Base-by-base conservation (phyloP, 2,113 vertebrate species). In the Rostratula benghalensis region DNA sequence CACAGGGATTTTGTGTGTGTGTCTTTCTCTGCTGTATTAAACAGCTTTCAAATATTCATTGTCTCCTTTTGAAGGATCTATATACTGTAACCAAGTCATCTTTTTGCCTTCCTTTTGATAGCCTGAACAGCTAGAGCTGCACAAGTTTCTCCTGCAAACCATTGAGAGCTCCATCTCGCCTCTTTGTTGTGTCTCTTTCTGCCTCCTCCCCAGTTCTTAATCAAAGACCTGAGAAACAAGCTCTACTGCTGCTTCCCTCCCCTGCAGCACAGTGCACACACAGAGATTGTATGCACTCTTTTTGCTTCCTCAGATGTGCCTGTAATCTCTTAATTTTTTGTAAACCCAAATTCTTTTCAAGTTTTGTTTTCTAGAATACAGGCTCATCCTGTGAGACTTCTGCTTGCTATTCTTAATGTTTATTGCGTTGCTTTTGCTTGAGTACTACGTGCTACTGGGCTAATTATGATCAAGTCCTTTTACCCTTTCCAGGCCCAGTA, bases 61-160 rank as follows among this genome's bases (percentile, higher is more conserved):
- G 91, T 95, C 53, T 90, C 5, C 14, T 64, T 83, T 61, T 67
- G 71, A 84, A 79, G 57, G 19, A 41, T 84, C 77, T 90, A 20
- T 60, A 6, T 48, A 35, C 33, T 75, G n/a, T 68, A 83, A 59
- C 30, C 27, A 65, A 23, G 28, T 64, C 2, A 63, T 77, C 21
- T 82, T 23, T 90, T 39, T 50, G 37, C 74, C 37, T 86, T 80
- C 8, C 21, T 80, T 92, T 70, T 45, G 51, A 69, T 81, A 77
- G 68, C 14, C 35, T 57, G 39, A 86, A 56, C n/a, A 91, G 65
- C 43, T 89, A 35, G 43, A 78, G 39, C 31, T 65, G 18, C 30
- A 6, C 5, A 45, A 71, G n/a, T 45, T 19, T 73, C 8, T 83
- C 28, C 25, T 73, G 50, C 59, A 85, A 87, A 73, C 27, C 30